Percentiles rank a stretch among this genome's conserved stretches.
phyloP scores from a whole-genome alignment of 1,140 invertebrate genomes.

The Heterodera schachtii region DNA sequence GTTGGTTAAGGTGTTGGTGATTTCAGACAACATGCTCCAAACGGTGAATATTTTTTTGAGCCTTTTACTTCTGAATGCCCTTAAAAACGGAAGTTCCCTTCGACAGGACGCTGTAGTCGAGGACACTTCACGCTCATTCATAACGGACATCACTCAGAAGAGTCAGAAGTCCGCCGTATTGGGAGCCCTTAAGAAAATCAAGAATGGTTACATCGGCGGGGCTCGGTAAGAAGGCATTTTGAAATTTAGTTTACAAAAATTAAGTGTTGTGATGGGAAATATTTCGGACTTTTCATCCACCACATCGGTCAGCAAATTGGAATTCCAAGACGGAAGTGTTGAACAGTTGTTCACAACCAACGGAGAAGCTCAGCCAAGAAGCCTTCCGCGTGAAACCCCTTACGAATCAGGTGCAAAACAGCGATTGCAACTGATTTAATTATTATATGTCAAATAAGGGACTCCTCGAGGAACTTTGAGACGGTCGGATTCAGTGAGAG shows the following conservation, averaged over 20 bases:
- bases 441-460: not conserved
- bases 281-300: constrained; percentile 64
- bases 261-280: constrained; percentile 66
- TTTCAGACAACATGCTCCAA: constrained; percentile 90
- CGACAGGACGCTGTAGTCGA: not conserved
- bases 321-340: constrained; percentile 54
- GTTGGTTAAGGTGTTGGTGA: constrained; percentile 72
- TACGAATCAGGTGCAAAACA: constrained; percentile 10
- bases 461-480: constrained; percentile 31
- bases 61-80: no score
- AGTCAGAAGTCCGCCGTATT: constrained; percentile 78
- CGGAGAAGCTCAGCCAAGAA: constrained; percentile 34
- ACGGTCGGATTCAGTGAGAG: constrained; percentile 61
- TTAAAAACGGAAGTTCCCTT: no score
- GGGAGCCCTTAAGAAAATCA: constrained; percentile 95
- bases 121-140: not conserved
- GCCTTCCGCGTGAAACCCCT: constrained; percentile 40
- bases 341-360: constrained; percentile 50
- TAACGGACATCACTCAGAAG: constrained; percentile 1
- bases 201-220: constrained; percentile 96
- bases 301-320: constrained; percentile 64
- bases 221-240: constrained; percentile 72
- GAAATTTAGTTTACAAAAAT: constrained; percentile 25
- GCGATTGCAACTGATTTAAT: no score
- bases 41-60: constrained; percentile 65